Percentiles rank a stretch among this genome's conserved stretches.
Conservation (phyloP, 2,888 invertebrate genomes). For the Microctonus brassicae region DNA sequence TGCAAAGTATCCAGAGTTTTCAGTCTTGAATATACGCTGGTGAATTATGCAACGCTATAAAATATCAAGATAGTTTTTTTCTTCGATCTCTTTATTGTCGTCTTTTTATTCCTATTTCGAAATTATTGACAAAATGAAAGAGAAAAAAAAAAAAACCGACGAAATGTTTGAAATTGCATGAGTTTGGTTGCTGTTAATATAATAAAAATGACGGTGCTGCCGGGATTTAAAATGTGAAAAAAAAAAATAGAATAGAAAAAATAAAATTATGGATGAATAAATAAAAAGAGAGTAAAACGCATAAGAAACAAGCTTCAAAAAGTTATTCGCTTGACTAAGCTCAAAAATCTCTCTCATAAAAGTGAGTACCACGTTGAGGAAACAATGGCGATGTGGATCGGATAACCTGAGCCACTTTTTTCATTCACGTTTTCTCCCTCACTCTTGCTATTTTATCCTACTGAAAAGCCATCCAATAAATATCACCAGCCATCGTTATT, state of each 20-base stretch:
- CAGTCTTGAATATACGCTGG: not conserved
- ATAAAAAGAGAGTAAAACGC: not conserved
- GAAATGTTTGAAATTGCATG: not conserved
- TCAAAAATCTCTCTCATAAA: constrained; percentile 63
- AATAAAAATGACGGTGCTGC: not conserved
- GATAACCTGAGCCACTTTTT: constrained; percentile 15
- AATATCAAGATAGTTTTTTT: not conserved
- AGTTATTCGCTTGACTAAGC: constrained; percentile 60
- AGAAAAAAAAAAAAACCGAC: not conserved
- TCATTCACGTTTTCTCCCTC: constrained; percentile 3
- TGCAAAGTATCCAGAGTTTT: constrained; percentile 23
- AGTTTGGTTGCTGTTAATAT: not conserved
- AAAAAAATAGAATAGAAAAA: constrained; percentile 10
- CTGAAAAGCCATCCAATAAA: constrained; percentile 64
- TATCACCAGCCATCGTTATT: constrained; percentile 65
- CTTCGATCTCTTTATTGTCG: not conserved
- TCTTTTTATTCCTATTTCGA: not conserved
- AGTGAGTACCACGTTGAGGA: constrained; percentile 63
- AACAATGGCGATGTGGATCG: constrained; percentile 54
- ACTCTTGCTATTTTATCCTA: constrained; percentile 23
- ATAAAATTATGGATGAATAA: not conserved
- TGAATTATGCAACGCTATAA: constrained; percentile 3
- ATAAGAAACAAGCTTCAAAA: not conserved
- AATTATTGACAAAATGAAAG: not conserved
- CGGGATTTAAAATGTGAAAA: not conserved